phyloP scores from a whole-genome alignment of 2,888 invertebrate species.

The Adelognathus sp. region DNA sequence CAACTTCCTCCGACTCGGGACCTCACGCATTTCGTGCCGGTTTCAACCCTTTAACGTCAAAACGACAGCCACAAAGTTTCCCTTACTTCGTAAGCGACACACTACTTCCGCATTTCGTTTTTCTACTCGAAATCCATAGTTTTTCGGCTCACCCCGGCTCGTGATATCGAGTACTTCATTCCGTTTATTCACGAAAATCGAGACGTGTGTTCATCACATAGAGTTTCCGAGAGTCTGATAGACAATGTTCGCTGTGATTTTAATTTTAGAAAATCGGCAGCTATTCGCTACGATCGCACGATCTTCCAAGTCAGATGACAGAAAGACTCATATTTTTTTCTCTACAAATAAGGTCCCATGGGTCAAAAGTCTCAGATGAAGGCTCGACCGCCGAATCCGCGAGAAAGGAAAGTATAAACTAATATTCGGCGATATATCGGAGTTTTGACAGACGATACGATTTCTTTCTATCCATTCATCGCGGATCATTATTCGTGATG shows the following conservation, averaged over 20 bases:
- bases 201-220: constrained; percentile 8
- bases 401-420: neutral
- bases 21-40: constrained; percentile 71
- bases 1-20: constrained; percentile 75
- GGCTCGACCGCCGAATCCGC: neutral
- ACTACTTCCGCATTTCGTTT: constrained; percentile 43
- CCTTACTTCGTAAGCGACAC: constrained; percentile 23
- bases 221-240: too few species aligned
- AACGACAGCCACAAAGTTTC: constrained; percentile 14
- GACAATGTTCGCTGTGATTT: too few species aligned
- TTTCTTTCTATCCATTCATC: constrained; percentile 28
- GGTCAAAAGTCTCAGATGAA: neutral
- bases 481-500: constrained; percentile 41
- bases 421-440: neutral
- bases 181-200: neutral
- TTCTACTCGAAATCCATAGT: constrained; percentile 22
- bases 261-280: too few species aligned
- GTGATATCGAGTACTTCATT: constrained; percentile 49
- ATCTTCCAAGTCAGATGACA: too few species aligned
- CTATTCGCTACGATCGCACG: too few species aligned
- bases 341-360: neutral
- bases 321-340: neutral
- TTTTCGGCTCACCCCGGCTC: constrained; percentile 11
- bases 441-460: constrained; percentile 18
- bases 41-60: constrained; percentile 55